These are phyloP conservation scores for Oeneis ivallda DNA, from an alignment of 2,888 invertebrate genomes.

Conservation along the genomic window DNA sequence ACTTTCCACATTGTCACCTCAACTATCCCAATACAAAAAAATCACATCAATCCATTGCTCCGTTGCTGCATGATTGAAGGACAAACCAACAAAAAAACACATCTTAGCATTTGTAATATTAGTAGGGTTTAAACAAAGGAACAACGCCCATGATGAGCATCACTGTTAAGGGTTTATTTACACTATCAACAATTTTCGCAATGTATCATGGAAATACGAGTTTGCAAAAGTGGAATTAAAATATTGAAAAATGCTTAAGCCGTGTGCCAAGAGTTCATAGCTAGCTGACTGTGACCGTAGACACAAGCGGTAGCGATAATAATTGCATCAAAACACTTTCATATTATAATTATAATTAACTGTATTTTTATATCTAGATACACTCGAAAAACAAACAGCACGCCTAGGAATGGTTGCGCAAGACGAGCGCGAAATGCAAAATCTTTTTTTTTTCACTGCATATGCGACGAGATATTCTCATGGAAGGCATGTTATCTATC, in stretches of 20 bases:
- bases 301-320: constrained; percentile 11
- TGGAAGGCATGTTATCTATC: constrained; percentile 28
- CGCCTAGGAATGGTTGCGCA: constrained; percentile 29
- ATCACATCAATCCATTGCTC: too few relatives aligned
- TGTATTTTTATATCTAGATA: too few relatives aligned
- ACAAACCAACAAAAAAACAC: too few relatives aligned
- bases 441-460: constrained; percentile 37
- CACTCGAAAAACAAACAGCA: constrained; percentile 30
- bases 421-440: constrained; percentile 32
- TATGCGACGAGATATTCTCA: constrained; percentile 38
- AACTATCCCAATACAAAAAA: too few relatives aligned
- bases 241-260: constrained; percentile 14
- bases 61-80: too few relatives aligned
- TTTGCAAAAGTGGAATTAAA: constrained; percentile 17
- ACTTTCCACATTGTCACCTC: too few relatives aligned
- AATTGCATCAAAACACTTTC: too few relatives aligned
- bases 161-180: neutral
- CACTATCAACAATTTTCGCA: neutral
- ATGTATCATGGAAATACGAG: constrained; percentile 6
- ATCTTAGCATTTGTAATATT: neutral
- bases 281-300: neutral
- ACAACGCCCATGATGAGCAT: neutral
- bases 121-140: neutral
- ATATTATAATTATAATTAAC: too few relatives aligned
- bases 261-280: constrained; percentile 4